These are phyloP conservation scores for Astyanax mexicanus DNA, from an alignment of 2,797 vertebrate genomes.

Conservation along the genomic window DNA sequence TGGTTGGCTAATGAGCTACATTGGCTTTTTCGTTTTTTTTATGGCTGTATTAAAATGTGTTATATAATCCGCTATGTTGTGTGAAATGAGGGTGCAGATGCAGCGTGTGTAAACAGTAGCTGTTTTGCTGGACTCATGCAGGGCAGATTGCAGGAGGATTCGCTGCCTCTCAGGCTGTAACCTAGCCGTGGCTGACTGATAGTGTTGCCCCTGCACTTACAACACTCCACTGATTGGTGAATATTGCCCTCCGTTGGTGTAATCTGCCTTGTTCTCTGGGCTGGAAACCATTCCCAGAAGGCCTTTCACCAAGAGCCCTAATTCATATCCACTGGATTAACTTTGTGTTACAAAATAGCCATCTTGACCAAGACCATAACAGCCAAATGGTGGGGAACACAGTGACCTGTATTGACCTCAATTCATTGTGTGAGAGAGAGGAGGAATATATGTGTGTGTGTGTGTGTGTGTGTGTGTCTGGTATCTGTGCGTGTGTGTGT, in stretches of 20 bases:
- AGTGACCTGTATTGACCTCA: constrained; percentile 56
- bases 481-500: no score
- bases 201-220: constrained; percentile 63
- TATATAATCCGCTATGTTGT: not conserved
- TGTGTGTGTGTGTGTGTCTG: constrained; percentile 17
- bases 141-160: constrained; percentile 5
- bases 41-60: not conserved
- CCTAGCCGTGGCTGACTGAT: constrained; percentile 57
- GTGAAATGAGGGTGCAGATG: no score
- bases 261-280: constrained; percentile 77
- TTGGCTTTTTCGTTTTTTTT: not conserved
- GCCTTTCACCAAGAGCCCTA: constrained; percentile 65
- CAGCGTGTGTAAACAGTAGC: not conserved
- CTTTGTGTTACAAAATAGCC: constrained; percentile 63
- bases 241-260: constrained; percentile 71
- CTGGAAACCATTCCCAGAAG: constrained; percentile 76
- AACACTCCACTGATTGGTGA: constrained; percentile 75
- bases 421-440: constrained; percentile 44
- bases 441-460: constrained; percentile 33
- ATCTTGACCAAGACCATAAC: constrained; percentile 36
- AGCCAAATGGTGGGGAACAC: constrained; percentile 51
- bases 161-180: constrained; percentile 29
- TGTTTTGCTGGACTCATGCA: not conserved
- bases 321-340: constrained; percentile 79
- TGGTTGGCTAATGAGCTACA: not conserved